Percentiles rank a stretch among this genome's conserved stretches.
phyloP scores from a whole-genome alignment of 2,797 vertebrate species.

The Schizothorax lantsangensis region DNA sequence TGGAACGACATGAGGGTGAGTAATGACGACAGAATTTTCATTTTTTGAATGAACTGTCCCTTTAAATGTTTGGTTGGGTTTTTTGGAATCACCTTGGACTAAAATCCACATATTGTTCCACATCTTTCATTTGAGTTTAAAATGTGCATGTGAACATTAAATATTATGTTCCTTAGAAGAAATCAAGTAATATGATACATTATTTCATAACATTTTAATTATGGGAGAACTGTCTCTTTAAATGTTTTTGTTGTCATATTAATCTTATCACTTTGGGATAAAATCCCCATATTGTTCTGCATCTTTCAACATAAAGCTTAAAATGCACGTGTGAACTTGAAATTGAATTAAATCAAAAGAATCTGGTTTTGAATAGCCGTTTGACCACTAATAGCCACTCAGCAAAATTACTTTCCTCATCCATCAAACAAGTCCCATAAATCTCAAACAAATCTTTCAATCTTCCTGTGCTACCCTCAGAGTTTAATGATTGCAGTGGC shows the following conservation, averaged over 20 bases:
- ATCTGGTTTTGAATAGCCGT: constrained; percentile 36
- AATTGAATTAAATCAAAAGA: constrained; percentile 20
- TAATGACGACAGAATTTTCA: background rate
- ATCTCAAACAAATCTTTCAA: constrained; percentile 32
- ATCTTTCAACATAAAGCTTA: background rate
- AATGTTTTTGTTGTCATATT: background rate
- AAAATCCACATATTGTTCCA: background rate
- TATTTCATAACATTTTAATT: background rate
- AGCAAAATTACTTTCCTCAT: constrained; percentile 38
- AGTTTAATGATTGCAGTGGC: constrained; percentile 30
- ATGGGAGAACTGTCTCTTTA: background rate
- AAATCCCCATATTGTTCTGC: background rate
- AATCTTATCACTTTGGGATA: background rate
- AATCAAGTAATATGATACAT: background rate
- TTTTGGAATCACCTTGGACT: background rate
- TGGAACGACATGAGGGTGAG: background rate
- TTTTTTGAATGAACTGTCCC: background rate
- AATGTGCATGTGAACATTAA: background rate
- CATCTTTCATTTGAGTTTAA: constrained; percentile 1
- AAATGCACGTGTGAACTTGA: constrained; percentile 5
- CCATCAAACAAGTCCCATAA: constrained; percentile 36
- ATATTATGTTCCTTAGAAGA: background rate
- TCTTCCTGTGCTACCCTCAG: constrained; percentile 8
- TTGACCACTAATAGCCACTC: constrained; percentile 40
- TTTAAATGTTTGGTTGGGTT: background rate